These are phyloP conservation scores for Colius striatus DNA, from an alignment of 2,113 vertebrate species.

Conservation along the genomic window DNA sequence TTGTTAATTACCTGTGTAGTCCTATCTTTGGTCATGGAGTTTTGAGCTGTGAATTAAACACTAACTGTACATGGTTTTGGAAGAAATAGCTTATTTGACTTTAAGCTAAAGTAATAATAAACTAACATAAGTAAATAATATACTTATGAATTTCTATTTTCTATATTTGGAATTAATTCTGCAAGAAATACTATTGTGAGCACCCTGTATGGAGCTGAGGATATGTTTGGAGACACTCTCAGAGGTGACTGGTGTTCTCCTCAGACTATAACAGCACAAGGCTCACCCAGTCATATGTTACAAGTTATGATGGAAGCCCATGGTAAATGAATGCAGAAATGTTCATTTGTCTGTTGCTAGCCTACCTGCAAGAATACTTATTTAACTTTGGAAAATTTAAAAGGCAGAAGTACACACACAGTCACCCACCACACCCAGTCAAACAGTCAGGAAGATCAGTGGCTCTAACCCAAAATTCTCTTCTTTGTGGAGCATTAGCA, in stretches of 20 bases:
- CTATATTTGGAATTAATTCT: background rate
- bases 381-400: background rate
- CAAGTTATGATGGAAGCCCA: background rate
- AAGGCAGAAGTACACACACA: too few species aligned
- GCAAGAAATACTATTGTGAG: too few species aligned
- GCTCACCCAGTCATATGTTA: background rate
- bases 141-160: too few species aligned
- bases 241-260: background rate
- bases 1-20: background rate
- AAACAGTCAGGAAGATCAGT: background rate
- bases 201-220: background rate
- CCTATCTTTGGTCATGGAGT: background rate
- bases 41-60: too few species aligned
- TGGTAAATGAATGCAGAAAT: background rate
- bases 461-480: background rate
- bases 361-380: background rate
- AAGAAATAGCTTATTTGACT: background rate
- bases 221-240: background rate
- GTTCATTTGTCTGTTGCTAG: background rate
- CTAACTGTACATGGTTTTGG: background rate
- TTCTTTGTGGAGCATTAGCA: background rate
- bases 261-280: background rate
- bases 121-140: background rate
- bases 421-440: too few species aligned
- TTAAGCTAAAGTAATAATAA: background rate